Evolutionary conservation across 2,113 vertebrate species (phyloP).

Genomic region (Scomber scombrus): DNA sequence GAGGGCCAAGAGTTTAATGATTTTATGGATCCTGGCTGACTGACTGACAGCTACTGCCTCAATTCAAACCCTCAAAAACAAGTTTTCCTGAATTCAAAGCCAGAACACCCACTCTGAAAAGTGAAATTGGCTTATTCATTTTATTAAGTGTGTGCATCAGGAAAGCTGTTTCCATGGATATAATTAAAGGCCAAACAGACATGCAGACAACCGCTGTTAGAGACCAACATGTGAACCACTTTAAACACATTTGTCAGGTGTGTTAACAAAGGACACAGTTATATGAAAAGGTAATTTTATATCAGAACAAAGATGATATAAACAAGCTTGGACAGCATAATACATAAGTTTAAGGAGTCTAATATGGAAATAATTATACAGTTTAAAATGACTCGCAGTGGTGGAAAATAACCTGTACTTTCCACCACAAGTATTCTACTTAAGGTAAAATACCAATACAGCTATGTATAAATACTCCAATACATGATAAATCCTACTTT

Average conservation of each 20-base stretch:
- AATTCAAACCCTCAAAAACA: not conserved
- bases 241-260: not conserved
- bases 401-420: too few relatives aligned
- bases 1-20: not conserved
- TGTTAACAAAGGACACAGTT: not conserved
- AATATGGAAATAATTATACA: too few relatives aligned
- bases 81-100: constrained; percentile 1
- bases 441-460: too few relatives aligned
- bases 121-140: not conserved
- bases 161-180: not conserved
- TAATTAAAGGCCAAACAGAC: not conserved
- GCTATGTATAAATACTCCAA: too few relatives aligned
- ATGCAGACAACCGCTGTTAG: not conserved
- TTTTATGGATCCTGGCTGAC: constrained; percentile 13
- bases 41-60: constrained; percentile 3
- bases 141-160: not conserved
- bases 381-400: too few relatives aligned
- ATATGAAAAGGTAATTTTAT: not conserved
- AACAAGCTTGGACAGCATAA: too few relatives aligned
- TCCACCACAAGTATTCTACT: too few relatives aligned
- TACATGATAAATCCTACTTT: too few relatives aligned
- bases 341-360: too few relatives aligned
- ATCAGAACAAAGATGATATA: too few relatives aligned
- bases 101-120: not conserved
- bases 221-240: not conserved